phyloP scores from a whole-genome alignment of 2,797 vertebrate species.

The Limnodromus scolopaceus region DNA sequence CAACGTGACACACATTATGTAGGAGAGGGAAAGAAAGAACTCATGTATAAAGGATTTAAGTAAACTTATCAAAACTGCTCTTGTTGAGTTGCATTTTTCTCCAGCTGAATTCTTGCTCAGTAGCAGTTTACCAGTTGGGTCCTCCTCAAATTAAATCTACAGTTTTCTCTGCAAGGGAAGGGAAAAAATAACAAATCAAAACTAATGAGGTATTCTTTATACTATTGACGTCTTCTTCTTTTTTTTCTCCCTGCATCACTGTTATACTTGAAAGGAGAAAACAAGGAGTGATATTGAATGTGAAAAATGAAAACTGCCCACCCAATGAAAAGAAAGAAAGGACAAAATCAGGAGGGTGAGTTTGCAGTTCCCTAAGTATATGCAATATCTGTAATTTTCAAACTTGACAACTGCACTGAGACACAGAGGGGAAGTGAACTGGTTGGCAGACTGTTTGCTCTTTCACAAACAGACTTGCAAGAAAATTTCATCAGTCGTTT shows the following conservation, averaged over 20 bases:
- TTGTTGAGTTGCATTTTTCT: conserved; percentile 9
- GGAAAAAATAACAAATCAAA: conserved; percentile 47
- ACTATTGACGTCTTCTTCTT: background rate
- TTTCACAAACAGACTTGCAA: background rate
- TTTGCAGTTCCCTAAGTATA: background rate
- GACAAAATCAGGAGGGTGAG: background rate
- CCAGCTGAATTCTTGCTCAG: conserved; percentile 33
- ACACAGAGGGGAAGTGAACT: background rate
- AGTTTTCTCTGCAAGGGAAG: conserved; percentile 5
- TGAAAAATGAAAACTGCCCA: conserved; percentile 29
- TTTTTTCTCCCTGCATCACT: background rate
- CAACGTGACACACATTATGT: background rate
- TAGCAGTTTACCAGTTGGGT: background rate
- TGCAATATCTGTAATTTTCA: background rate
- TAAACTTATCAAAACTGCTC: background rate
- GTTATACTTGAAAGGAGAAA: conserved; percentile 7
- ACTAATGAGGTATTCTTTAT: conserved; percentile 36
- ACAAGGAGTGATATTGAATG: background rate
- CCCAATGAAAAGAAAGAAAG: background rate
- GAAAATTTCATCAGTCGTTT: background rate
- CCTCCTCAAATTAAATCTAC: conserved; percentile 24
- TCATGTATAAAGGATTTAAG: background rate
- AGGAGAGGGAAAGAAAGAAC: background rate
- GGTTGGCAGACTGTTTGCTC: background rate
- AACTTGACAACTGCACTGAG: background rate